phyloP scores from a whole-genome alignment of 2,113 vertebrate species.

The Ceyx cyanopectus region DNA sequence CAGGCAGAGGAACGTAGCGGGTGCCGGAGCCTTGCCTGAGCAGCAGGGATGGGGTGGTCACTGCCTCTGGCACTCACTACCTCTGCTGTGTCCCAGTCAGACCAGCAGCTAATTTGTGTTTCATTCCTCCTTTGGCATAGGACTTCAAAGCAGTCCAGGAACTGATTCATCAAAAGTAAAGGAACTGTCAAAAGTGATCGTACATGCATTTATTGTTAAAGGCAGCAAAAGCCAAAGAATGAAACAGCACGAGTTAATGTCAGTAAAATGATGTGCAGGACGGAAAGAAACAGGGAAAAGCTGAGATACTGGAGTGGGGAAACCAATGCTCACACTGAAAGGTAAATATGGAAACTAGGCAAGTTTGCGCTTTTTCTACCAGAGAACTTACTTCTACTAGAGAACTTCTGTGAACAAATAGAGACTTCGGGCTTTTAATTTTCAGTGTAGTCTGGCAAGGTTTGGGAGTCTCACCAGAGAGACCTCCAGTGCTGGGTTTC shows the following conservation, averaged over 20 bases:
- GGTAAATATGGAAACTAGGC: conserved; percentile 62
- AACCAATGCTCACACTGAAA: conserved; percentile 57
- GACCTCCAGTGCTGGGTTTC: not conserved
- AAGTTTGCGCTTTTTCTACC: conserved; percentile 40
- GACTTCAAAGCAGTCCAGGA: conserved; percentile 42
- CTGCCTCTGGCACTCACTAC: not conserved
- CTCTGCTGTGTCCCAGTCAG: not conserved
- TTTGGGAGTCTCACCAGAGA: not conserved
- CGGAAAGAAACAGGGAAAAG: not conserved
- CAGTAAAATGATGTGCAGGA: conserved; percentile 50
- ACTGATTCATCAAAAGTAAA: conserved; percentile 51
- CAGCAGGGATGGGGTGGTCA: accelerated
- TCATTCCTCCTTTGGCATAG: conserved; percentile 51
- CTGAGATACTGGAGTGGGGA: conserved; percentile 55
- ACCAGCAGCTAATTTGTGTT: not conserved
- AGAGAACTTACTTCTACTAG: conserved; percentile 7
- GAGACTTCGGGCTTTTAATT: not conserved
- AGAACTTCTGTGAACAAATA: not conserved
- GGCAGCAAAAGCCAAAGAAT: conserved; percentile 65
- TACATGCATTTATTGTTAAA: conserved; percentile 74
- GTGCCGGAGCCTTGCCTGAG: not conserved
- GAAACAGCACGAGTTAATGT: conserved; percentile 47
- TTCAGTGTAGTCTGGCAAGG: not conserved
- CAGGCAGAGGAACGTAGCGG: not conserved
- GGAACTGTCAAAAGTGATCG: conserved; percentile 53